Evolutionary conservation across 2,888 invertebrate genomes (phyloP).

Genomic region (Leucoma salicis): DNA sequence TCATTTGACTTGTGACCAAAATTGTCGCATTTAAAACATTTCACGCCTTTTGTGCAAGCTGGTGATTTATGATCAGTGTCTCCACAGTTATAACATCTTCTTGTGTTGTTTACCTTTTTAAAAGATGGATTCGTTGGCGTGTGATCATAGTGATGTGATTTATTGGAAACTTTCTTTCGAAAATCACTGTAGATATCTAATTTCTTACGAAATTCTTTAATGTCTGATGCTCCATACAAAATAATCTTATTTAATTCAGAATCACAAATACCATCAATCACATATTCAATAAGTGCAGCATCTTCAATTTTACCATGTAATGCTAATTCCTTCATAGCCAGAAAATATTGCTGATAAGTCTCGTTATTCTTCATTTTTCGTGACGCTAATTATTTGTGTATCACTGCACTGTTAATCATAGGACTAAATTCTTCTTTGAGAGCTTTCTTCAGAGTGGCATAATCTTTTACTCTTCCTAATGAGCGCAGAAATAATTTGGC

Average conservation of each 20-base stretch:
- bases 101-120: conserved; percentile 1
- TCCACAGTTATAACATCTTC: conserved; percentile 25
- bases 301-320: conserved; percentile 42
- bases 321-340: conserved; percentile 49
- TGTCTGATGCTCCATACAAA: conserved; percentile 23
- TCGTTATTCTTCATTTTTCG: conserved; percentile 38
- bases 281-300: conserved; percentile 47
- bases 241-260: conserved; percentile 24
- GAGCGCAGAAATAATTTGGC: conserved; percentile 9
- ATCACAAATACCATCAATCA: conserved; percentile 50
- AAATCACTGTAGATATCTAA: conserved; percentile 11
- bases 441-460: neutral
- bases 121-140: conserved; percentile 7
- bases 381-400: conserved; percentile 8
- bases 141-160: too few relatives aligned
- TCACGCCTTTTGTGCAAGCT: conserved; percentile 29
- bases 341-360: conserved; percentile 46
- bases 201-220: conserved; percentile 26
- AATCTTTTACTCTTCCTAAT: conserved; percentile 6
- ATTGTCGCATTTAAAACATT: conserved; percentile 9
- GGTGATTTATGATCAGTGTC: conserved; percentile 12
- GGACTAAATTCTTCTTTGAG: conserved; percentile 13
- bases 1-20: neutral
- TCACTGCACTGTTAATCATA: conserved; percentile 8
- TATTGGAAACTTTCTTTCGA: neutral